Conservation (phyloP, 2,888 invertebrate genomes). For the Himalopsyche japonica region DNA sequence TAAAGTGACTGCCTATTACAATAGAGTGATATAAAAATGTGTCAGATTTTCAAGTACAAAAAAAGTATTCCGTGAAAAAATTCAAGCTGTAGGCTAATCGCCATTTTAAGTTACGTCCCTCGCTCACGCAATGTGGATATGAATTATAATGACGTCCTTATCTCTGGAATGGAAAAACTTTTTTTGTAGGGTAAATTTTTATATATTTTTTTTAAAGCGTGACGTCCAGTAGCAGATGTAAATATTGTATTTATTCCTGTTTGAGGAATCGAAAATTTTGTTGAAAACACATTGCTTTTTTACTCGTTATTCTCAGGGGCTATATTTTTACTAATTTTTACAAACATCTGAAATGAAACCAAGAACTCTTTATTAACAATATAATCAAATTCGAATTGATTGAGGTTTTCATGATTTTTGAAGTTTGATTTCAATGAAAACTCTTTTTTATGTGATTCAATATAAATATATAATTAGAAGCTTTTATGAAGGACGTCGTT, state of each 20-base stretch:
- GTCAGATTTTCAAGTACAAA: neutral
- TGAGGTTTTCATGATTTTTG: too few species aligned
- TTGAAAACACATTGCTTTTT: neutral
- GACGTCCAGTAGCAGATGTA: neutral
- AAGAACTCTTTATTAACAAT: too few species aligned
- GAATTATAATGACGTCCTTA: neutral
- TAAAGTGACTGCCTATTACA: too few species aligned
- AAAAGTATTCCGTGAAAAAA: neutral
- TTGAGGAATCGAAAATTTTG: neutral
- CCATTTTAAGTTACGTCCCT: neutral
- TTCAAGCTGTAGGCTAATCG: neutral
- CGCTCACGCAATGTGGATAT: neutral
- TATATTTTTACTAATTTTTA: too few species aligned
- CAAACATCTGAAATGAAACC: too few species aligned
- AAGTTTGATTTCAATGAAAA: too few species aligned
- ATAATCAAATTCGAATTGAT: too few species aligned
- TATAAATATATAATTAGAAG: too few species aligned
- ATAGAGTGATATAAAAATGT: too few species aligned
- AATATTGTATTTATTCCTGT: neutral
- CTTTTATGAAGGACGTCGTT: too few species aligned
- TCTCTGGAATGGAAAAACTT: neutral
- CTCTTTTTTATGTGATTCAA: too few species aligned
- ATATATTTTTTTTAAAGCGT: neutral
- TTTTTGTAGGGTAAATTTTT: neutral
- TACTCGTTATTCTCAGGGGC: too few species aligned